Base-by-base conservation (phyloP, 2,888 invertebrate species). In the Pheosia gnoma region DNA sequence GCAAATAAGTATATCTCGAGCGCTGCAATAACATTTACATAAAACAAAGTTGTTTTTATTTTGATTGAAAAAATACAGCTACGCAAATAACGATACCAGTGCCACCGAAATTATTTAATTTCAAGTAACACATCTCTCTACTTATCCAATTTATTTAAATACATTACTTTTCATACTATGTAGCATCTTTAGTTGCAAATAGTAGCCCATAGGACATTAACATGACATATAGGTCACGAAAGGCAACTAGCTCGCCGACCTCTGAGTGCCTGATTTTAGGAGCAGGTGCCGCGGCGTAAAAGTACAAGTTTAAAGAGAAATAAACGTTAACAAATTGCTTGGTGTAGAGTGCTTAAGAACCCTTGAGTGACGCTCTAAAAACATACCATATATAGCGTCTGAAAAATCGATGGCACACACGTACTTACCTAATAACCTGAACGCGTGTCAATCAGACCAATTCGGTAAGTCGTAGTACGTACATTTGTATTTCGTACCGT, bases 391-490 rank as follows among this genome's bases (percentile, higher is more conserved):
- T 59, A 51, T 45, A 61, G 62, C 13, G 59, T 57, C 53, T 57
- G 59, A 62, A 63, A 63, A 75, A 75, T 75, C 70, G 62, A 70
- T 72, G 51, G 43, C 47, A 57, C 57, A 61, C 70, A 57, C 61
- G 64, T 78, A 74, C 73, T 63, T 65, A 64, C 56, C 63, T 74
- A 74, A 74, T 63, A 65, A 64, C 56, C 63, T 74, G 74, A 77
- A 74, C 63, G 59, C 61, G 66, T 58, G 78, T 75, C 77, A 78
- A 75, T 57, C 67, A 62, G 60, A 62, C 66, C 61, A 68, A 72
- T 70, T 67, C 65, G 66, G 59, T 64, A 37, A 56, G 59, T 55
- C 45, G 54, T 59, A 10, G 55, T 61, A 58, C 52, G 47, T 66
- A 62, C 55, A 61, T 61, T 65, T 25, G 25, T 25, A 2, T 25